A percentile compares a stretch with the other conserved stretches of the same genome.
Evolutionary conservation across 1,140 invertebrate species (phyloP).

Genomic region (Diabrotica virgifera): DNA sequence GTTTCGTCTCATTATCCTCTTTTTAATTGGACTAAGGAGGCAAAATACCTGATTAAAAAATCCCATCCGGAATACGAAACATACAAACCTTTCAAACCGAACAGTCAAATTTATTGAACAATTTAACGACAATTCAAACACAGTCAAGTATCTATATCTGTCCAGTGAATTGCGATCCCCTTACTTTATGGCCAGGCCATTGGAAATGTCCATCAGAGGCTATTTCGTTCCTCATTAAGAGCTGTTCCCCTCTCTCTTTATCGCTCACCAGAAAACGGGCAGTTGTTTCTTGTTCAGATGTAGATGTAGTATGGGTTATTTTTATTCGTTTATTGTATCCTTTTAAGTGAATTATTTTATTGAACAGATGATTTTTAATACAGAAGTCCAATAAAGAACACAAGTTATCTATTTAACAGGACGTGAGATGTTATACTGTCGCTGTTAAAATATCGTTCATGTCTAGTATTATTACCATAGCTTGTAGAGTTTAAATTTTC

Average conservation of each 20-base stretch:
- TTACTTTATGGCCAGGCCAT: slow-evolving; percentile 26
- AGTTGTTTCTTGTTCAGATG: slow-evolving; percentile 26
- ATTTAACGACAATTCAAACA: slow-evolving; percentile 38
- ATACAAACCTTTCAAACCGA: not conserved
- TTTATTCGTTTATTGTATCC: no score
- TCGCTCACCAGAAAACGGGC: slow-evolving; percentile 11
- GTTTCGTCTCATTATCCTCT: not conserved
- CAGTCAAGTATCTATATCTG: slow-evolving; percentile 32
- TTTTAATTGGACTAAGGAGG: not conserved
- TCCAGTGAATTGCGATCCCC: slow-evolving; percentile 27
- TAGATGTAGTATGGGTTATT: no score
- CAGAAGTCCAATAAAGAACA: no score
- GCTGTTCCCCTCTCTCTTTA: slow-evolving; percentile 27
- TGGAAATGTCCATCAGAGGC: slow-evolving; percentile 34
- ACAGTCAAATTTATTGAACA: slow-evolving; percentile 6
- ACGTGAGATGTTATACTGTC: no score
- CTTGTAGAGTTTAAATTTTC: no score
- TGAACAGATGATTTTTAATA: no score
- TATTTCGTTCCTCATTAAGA: slow-evolving; percentile 42
- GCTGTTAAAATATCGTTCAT: no score
- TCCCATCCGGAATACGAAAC: not conserved
- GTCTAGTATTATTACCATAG: no score
- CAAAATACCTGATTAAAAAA: slow-evolving; percentile 1
- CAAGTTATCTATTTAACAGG: no score
- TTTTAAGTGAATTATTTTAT: no score